These are phyloP conservation scores for Beris morrisii DNA, from an alignment of 2,888 invertebrate species.

Conservation along the genomic window DNA sequence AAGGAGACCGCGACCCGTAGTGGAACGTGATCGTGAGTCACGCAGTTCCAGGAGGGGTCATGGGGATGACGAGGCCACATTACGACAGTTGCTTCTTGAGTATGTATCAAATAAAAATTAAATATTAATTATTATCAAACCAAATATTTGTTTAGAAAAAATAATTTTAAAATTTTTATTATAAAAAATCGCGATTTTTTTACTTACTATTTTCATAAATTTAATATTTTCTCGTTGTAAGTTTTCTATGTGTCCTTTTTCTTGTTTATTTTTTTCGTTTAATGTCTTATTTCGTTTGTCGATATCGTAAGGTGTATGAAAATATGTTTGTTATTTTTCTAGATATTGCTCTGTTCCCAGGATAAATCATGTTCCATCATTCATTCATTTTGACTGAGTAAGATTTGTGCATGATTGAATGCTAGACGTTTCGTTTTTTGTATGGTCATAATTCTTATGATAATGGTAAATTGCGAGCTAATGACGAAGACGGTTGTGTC, in stretches of 20 bases:
- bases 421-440: background rate
- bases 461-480: too few species aligned
- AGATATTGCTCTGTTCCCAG: constrained; percentile 26
- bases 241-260: background rate
- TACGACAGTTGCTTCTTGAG: constrained; percentile 94
- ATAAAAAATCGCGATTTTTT: background rate
- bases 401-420: constrained; percentile 29
- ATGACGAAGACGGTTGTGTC: too few species aligned
- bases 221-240: background rate
- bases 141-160: background rate
- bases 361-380: constrained; percentile 29
- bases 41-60: constrained; percentile 57
- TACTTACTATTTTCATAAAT: background rate
- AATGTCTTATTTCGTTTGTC: background rate
- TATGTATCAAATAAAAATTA: constrained; percentile 58
- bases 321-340: constrained; percentile 24
- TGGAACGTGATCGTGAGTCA: constrained; percentile 54
- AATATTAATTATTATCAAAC: constrained; percentile 12
- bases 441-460: too few species aligned
- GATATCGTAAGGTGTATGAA: constrained; percentile 3
- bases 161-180: constrained; percentile 1
- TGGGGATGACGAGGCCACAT: constrained; percentile 86
- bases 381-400: constrained; percentile 34
- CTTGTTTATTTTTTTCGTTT: background rate
- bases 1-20: constrained; percentile 54